These are phyloP conservation scores for Rhizoglyphus robini DNA, from an alignment of 1,140 invertebrate genomes.

Conservation along the genomic window DNA sequence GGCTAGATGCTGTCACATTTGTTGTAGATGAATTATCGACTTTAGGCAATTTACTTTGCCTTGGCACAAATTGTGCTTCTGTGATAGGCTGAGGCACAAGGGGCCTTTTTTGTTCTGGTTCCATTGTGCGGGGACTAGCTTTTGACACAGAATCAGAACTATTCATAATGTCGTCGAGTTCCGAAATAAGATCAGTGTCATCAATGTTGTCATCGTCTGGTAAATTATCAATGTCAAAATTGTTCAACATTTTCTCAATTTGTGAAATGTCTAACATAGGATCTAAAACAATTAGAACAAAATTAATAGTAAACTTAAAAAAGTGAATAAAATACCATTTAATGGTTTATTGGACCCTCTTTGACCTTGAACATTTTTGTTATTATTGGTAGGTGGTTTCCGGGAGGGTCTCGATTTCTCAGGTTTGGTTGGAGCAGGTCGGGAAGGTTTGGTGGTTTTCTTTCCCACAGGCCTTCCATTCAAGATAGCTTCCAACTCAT, in stretches of 20 bases:
- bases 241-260: not conserved
- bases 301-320: not conserved
- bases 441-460: not conserved
- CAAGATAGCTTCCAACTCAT: slow-evolving; percentile 62
- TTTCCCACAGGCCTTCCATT: slow-evolving; percentile 37
- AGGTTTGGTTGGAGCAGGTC: not conserved
- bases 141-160: not conserved
- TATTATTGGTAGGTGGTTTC: not conserved
- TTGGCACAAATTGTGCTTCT: not conserved
- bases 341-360: not conserved
- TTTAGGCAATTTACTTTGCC: not conserved
- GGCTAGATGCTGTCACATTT: too few relatives aligned
- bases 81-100: not conserved
- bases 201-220: not conserved
- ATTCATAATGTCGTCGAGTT: not conserved
- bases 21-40: not conserved
- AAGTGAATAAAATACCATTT: not conserved
- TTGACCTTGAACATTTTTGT: not conserved
- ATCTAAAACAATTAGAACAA: not conserved
- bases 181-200: not conserved
- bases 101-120: not conserved
- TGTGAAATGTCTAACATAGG: not conserved
- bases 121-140: too few relatives aligned
- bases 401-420: not conserved
- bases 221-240: not conserved